phyloP scores from a whole-genome alignment of 2,113 vertebrate species.

The Ardeotis arabs region DNA sequence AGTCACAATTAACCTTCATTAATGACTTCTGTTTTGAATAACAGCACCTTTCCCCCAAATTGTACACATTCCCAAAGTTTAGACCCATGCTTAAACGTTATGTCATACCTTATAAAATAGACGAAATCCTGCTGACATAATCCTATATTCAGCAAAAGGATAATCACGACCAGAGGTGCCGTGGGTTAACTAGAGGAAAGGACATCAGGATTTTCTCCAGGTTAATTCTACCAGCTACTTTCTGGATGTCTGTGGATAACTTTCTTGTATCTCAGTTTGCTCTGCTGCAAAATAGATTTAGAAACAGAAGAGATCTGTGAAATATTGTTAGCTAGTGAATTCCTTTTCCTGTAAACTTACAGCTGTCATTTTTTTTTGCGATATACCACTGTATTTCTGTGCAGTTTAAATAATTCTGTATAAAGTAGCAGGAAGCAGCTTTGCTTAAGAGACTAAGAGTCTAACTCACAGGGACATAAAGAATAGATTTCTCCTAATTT shows the following conservation, averaged over 20 bases:
- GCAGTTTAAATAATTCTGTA: neutral
- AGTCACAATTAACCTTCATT: neutral
- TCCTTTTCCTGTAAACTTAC: neutral
- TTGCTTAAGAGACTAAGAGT: neutral
- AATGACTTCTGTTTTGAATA: neutral
- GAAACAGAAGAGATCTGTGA: neutral
- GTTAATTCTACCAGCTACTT: neutral
- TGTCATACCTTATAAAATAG: neutral
- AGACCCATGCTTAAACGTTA: neutral
- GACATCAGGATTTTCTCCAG: neutral
- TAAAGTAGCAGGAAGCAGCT: neutral
- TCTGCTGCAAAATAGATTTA: slow-evolving; percentile 22
- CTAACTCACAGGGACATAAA: neutral
- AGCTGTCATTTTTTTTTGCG: neutral
- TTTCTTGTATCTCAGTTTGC: neutral
- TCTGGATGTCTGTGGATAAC: neutral
- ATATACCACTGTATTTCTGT: neutral
- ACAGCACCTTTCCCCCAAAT: neutral
- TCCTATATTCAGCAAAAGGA: neutral
- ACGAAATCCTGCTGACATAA: neutral
- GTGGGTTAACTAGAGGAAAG: neutral
- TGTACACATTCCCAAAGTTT: neutral
- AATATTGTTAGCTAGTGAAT: neutral
- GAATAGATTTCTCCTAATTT: neutral
- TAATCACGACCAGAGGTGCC: neutral